A percentile compares a stretch with the other conserved stretches of the same genome.
These are phyloP conservation scores for Drosophila paulistorum DNA, from an alignment of 1,140 invertebrate genomes.

Conservation along the genomic window DNA sequence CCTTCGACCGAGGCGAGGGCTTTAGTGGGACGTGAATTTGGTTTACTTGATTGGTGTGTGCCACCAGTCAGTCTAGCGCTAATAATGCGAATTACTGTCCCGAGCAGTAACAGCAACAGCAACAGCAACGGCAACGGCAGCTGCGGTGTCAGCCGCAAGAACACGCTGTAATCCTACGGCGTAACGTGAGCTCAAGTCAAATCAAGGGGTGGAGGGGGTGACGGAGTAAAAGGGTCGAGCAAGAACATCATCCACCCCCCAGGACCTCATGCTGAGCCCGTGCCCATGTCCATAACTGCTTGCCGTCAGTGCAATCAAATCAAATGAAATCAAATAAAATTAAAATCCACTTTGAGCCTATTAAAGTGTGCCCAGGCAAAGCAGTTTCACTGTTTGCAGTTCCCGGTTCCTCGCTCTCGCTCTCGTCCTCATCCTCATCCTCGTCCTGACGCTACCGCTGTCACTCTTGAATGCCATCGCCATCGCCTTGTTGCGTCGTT, in stretches of 20 bases:
- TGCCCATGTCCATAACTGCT: slow-evolving; percentile 18
- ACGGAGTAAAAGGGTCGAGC: slow-evolving; percentile 30
- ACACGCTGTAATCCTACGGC: slow-evolving; percentile 65
- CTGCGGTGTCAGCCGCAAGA: slow-evolving; percentile 45
- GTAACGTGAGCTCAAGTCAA: slow-evolving; percentile 62
- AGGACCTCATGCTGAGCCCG: slow-evolving; percentile 56
- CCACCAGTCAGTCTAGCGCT: slow-evolving; percentile 70
- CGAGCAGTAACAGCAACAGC: slow-evolving; percentile 26
- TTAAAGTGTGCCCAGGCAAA: slow-evolving; percentile 68
- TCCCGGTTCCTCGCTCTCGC: slow-evolving; percentile 1
- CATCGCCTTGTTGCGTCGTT: slow-evolving; percentile 51
- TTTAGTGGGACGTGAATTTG: slow-evolving; percentile 7
- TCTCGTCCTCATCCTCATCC: neutral
- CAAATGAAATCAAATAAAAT: slow-evolving; percentile 82
- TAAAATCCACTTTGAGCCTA: slow-evolving; percentile 82
- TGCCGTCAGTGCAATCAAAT: slow-evolving; percentile 61
- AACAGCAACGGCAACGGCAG: slow-evolving; percentile 34
- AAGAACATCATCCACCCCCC: slow-evolving; percentile 48
- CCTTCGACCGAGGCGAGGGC: slow-evolving; percentile 49
- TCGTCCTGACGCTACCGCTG: slow-evolving; percentile 38
- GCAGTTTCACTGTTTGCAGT: slow-evolving; percentile 32
- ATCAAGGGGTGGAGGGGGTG: slow-evolving; percentile 34
- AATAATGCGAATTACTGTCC: slow-evolving; percentile 71
- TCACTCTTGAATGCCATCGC: slow-evolving; percentile 34
- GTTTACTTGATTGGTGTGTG: slow-evolving; percentile 25